Evolutionary conservation across 2,888 invertebrate species (phyloP), one percentile per base, ranked within the genome.

Genomic region (Adelphocoris suturalis): DNA sequence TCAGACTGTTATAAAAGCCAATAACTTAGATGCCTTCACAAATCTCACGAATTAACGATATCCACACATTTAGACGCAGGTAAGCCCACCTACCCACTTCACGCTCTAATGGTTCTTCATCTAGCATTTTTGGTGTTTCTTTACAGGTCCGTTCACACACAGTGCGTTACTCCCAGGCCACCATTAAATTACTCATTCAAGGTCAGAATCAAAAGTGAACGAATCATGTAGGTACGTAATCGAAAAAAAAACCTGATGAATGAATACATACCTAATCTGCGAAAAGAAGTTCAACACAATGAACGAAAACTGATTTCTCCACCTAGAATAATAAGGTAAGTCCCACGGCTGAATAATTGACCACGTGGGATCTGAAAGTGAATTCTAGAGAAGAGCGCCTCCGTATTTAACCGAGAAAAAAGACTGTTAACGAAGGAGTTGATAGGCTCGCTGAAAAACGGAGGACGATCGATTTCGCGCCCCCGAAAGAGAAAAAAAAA

Each of bases 221-320:
- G 57, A 57, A 14, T n/a, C 5, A 57, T 57, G 37, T 37, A 0
- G n/a, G 19, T 23, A 11, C 23, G 68, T 11, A 68, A 68, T 23
- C 7, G 0, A 2, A 57, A 57, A 37, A 14, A 16, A 16, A 57
- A 57, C 16, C 57, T 37, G 7, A 57, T 16, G 16, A n/a, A 57
- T 57, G 52, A 68, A 23, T 68, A 13, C 12, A 12, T 19, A 68
- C 27, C 19, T 68, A 68, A 68, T 68, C 19, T 23, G 68, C 23
- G 68, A 68, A 68, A 68, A 68, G 68, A 68, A 68, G 23, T 27
- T 68, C 19, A n/a, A 68, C 68, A 68, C 68, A 23, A 68, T 68
- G 23, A 68, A 68, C 68, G 68, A 68, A 61, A 61, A 68, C 23
- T 68, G 68, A 19, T 68, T 68, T 68, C 68, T 68, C 68, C 68